Evolutionary conservation across 1,140 invertebrate genomes (phyloP), one percentile per base, ranked within the genome.

Genomic region (Ganaspis sp.): DNA sequence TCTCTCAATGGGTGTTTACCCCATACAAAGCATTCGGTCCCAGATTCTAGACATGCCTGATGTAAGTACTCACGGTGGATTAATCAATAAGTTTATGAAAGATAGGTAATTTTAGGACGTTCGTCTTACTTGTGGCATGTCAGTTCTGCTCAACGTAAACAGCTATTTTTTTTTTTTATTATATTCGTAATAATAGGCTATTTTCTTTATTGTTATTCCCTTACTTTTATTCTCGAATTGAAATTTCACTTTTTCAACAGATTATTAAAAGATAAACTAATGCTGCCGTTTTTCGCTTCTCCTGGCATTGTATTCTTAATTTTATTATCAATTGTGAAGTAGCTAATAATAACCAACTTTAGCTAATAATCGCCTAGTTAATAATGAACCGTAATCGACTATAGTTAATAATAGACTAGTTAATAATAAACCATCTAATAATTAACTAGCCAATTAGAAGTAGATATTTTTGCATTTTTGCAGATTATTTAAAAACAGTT

Each of bases 1-100:
- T 86, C 94, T 96, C 80, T 95, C 96, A 81, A 95, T 97, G 94
- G 96, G 96, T 84, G 93, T 95, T 90, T 97, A 95, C 92, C 96
- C 95, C 84, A 95, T 97, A 90, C 95, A 97, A 92, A 94, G 94
- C 92, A 93, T 97, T 90, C 94, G 95, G 90, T 97, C 96, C 86
- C 93, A 94, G 92, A 96, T 97, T 90, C 93, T 96, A 90, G 94
- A 94, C 90, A 94, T 94, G 89, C 93, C 96, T 90, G 94, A 96
- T 93, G 97, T 97, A 96, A 97, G 96, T 96, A 91, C 70, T 74
- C 53, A 76, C 26, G 69, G 34, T 37, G 19, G 38, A 42, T 54
- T 37, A 37, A 45, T 54, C 19, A 4, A 15, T 76, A 17, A 23
- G 29, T 53, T 74, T 58, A 49, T 76, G 11, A 64, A 74, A 73